These are phyloP conservation scores for Theretra japonica DNA, from an alignment of 2,888 invertebrate species.

Conservation along the genomic window DNA sequence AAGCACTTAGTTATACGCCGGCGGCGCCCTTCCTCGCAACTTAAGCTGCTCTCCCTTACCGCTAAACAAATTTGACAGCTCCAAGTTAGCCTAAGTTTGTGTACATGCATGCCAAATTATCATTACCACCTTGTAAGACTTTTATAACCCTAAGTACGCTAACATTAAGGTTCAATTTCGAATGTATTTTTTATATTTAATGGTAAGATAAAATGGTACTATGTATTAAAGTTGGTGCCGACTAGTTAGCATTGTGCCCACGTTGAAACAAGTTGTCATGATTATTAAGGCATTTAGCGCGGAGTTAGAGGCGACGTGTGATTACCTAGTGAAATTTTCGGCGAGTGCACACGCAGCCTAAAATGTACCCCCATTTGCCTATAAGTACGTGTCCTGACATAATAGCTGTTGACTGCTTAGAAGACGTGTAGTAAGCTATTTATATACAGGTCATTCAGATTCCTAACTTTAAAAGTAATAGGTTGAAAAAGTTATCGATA, in stretches of 20 bases:
- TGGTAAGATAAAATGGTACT: constrained; percentile 38
- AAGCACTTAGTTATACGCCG: constrained; percentile 80
- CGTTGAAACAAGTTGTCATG: constrained; percentile 78
- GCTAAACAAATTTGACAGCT: constrained; percentile 85
- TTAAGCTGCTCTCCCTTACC: constrained; percentile 78
- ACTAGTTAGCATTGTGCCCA: constrained; percentile 80
- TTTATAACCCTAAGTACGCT: constrained; percentile 36
- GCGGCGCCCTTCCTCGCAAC: constrained; percentile 73
- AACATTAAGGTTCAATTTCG: constrained; percentile 16
- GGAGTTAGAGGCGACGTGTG: constrained; percentile 55
- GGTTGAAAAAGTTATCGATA: too few relatives aligned
- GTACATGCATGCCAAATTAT: constrained; percentile 65
- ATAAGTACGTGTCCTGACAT: neutral
- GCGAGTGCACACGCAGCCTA: constrained; percentile 18
- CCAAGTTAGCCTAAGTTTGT: constrained; percentile 79
- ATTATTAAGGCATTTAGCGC: constrained; percentile 80
- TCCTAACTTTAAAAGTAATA: too few relatives aligned
- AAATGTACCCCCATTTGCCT: neutral
- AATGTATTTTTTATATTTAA: constrained; percentile 5
- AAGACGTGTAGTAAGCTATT: neutral
- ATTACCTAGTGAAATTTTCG: constrained; percentile 49
- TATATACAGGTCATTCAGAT: too few relatives aligned
- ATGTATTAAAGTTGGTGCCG: constrained; percentile 69
- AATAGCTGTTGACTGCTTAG: neutral
- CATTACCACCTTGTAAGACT: constrained; percentile 27